phyloP scores from a whole-genome alignment of 2,888 invertebrate genomes.

The Fragum sueziense region DNA sequence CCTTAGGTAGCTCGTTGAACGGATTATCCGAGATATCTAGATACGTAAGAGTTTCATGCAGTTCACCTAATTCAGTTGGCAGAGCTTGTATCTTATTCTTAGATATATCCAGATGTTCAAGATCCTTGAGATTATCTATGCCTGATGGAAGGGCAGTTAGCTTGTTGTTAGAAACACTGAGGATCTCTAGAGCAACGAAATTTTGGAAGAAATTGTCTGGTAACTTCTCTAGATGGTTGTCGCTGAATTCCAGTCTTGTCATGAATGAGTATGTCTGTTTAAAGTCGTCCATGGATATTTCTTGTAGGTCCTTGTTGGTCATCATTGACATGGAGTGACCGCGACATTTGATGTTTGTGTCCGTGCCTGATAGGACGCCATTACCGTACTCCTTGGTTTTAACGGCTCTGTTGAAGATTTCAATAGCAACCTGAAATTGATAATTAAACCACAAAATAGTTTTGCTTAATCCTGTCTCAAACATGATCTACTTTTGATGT shows the following conservation, averaged over 20 bases:
- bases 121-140: slow-evolving; percentile 26
- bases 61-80: slow-evolving; percentile 57
- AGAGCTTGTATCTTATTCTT: slow-evolving; percentile 60
- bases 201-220: slow-evolving; percentile 55
- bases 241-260: slow-evolving; percentile 65
- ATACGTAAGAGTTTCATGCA: slow-evolving; percentile 54
- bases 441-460: background rate
- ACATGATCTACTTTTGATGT: too few species aligned
- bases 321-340: slow-evolving; percentile 63
- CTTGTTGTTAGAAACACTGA: slow-evolving; percentile 68
- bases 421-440: slow-evolving; percentile 38
- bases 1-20: slow-evolving; percentile 59
- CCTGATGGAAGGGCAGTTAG: slow-evolving; percentile 58
- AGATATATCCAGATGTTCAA: slow-evolving; percentile 58
- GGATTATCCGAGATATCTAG: slow-evolving; percentile 73
- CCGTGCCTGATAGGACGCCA: slow-evolving; percentile 22
- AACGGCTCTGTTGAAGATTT: slow-evolving; percentile 34
- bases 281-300: slow-evolving; percentile 51
- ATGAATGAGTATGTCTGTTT: slow-evolving; percentile 54
- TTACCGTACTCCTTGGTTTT: slow-evolving; percentile 19
- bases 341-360: slow-evolving; percentile 57
- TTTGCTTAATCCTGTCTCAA: background rate
- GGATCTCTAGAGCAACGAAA: slow-evolving; percentile 48
- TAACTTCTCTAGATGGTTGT: slow-evolving; percentile 64
- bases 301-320: slow-evolving; percentile 46